Conservation (phyloP, 2,888 invertebrate genomes). For the Hoplodrina ambigua region DNA sequence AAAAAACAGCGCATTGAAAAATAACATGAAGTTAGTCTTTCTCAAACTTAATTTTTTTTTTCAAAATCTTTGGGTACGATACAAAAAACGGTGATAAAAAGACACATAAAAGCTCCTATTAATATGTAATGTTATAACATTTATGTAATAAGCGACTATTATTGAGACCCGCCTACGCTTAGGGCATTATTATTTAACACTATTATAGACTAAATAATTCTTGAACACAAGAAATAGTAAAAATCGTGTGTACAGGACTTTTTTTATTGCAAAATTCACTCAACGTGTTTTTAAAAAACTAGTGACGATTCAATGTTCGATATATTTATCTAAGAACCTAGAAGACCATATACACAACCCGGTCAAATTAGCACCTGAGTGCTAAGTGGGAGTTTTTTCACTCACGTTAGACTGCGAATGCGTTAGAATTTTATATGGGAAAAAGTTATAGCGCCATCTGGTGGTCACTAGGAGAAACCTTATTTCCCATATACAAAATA, state of each 20-base stretch:
- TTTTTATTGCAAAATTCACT: constrained; percentile 22
- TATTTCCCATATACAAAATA: too few relatives aligned
- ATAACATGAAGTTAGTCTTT: constrained; percentile 36
- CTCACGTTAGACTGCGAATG: too few relatives aligned
- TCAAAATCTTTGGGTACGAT: constrained; percentile 65
- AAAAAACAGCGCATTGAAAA: constrained; percentile 32
- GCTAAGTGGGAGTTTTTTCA: too few relatives aligned
- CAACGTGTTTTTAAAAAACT: constrained; percentile 27
- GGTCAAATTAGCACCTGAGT: too few relatives aligned
- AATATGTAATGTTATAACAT: constrained; percentile 46
- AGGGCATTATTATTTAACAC: constrained; percentile 17
- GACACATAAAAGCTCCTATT: constrained; percentile 59
- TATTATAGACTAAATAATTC: constrained; percentile 31
- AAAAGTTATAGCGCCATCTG: too few relatives aligned
- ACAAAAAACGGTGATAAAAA: constrained; percentile 51
- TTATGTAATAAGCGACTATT: constrained; percentile 38
- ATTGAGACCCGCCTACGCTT: constrained; percentile 48
- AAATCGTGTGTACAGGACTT: constrained; percentile 20
- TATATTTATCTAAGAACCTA: constrained; percentile 2
- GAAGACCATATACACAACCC: not conserved
- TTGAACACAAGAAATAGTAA: constrained; percentile 34
- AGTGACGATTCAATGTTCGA: constrained; percentile 32
- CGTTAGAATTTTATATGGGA: too few relatives aligned
- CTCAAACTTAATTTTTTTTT: constrained; percentile 21
- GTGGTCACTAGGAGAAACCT: too few relatives aligned